Base-by-base conservation (phyloP, 2,888 invertebrate genomes). In the Morpho achilles region DNA sequence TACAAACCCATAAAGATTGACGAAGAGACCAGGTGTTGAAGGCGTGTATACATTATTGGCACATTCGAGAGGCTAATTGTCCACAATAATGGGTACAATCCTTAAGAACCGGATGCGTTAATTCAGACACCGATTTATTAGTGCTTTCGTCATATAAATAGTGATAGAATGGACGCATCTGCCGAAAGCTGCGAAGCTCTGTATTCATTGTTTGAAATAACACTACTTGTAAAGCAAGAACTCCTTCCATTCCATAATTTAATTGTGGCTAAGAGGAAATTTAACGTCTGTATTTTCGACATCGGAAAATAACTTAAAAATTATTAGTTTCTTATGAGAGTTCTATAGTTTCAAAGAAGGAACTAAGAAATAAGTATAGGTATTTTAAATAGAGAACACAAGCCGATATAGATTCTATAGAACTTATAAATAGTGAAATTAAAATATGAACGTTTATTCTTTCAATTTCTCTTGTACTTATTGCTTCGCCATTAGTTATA, bases 191-290 rank as follows among this genome's bases (percentile, higher is more conserved):
- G 16, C 42, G 46, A 16, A 44, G 9, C 43, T 49, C n/a, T 49
- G 8, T n/a, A 40, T 8, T 41, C 8, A 43, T 16, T 16, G 16
- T 16, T 16, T 16, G 16, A 16, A 16, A 16, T 16, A 16, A 16
- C 16, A 16, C 16, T 16, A 16, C 16, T 16, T 16, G 16, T 16
- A 16, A 16, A 16, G 16, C 16, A 16, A 16, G 16, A 16, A 16
- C 16, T 16, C 1, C 16, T 16, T 16, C 16, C 16, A 16, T 0
- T 60, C 64, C 79, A 78, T 79, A 79, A 60, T 65, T 61, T 59
- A 65, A 66, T 64, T 64, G 58, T 32, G 32, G 32, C 32, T 32
- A 32, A 32, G 32, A 32, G 32, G 32, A 32, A 32, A 32, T 32
- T 3, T 32, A 2, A 32, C 32, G 32, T 32, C 32, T 32, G 32